These are phyloP conservation scores for Rhabdophis nuchalis DNA, from an alignment of 2,797 vertebrate species.

Conservation along the genomic window DNA sequence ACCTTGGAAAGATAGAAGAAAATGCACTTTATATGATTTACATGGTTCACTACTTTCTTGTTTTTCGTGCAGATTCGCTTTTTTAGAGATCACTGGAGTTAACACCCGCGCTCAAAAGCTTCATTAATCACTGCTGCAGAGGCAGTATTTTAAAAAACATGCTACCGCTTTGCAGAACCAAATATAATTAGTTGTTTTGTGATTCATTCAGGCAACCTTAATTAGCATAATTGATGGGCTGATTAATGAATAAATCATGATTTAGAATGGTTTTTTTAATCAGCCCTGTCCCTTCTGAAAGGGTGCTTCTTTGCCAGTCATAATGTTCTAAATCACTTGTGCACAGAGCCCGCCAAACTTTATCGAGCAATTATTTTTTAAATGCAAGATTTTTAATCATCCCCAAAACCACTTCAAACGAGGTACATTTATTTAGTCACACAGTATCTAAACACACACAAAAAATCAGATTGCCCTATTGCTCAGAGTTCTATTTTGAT, in stretches of 20 bases:
- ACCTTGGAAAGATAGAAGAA: slow-evolving; percentile 13
- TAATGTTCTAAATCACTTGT: not conserved
- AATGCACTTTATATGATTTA: slow-evolving; percentile 6
- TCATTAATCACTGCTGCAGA: not conserved
- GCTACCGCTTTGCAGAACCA: not conserved
- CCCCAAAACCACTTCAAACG: not conserved
- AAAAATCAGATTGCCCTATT: not conserved
- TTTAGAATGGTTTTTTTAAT: slow-evolving; percentile 15
- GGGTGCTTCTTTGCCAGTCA: not conserved
- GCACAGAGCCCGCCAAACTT: not conserved
- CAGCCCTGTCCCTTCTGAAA: not conserved
- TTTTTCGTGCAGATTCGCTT: not conserved
- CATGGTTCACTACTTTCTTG: slow-evolving; percentile 4
- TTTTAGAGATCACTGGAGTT: slow-evolving; percentile 14
- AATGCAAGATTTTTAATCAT: slow-evolving; percentile 2
- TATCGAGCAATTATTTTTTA: not conserved
- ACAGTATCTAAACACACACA: not conserved
- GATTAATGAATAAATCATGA: slow-evolving; percentile 31
- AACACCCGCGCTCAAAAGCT: not conserved
- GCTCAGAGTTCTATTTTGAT: not conserved
- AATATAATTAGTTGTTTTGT: slow-evolving; percentile 24
- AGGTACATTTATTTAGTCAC: slow-evolving; percentile 3
- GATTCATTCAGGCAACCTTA: slow-evolving; percentile 17
- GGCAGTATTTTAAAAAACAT: not conserved
- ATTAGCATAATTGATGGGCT: slow-evolving; percentile 30